phyloP scores from a whole-genome alignment of 2,888 invertebrate genomes.

The Imbricaverruca yamaguchii region DNA sequence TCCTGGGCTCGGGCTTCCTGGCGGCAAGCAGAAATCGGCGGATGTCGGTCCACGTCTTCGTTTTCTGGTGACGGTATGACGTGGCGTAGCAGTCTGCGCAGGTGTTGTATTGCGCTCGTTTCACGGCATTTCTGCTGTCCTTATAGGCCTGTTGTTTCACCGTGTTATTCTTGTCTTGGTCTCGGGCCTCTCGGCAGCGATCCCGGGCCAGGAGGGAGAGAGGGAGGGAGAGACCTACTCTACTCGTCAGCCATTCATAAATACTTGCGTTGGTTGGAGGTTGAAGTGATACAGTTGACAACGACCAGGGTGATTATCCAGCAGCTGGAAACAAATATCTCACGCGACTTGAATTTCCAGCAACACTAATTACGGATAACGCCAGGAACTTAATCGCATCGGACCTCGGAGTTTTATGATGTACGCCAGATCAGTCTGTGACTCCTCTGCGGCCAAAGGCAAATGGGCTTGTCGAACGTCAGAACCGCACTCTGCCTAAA shows the following conservation, averaged over 20 bases:
- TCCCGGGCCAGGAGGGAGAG: too few species aligned
- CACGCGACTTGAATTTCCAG: not conserved
- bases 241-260: not conserved
- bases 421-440: not conserved
- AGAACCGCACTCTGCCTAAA: not conserved
- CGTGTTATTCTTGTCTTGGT: too few species aligned
- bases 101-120: too few species aligned
- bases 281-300: not conserved
- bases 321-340: not conserved
- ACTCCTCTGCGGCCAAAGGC: not conserved
- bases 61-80: too few species aligned
- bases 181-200: too few species aligned
- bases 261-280: not conserved
- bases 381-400: not conserved
- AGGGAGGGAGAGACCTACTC: too few species aligned
- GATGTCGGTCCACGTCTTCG: too few species aligned
- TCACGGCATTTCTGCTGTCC: too few species aligned
- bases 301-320: not conserved
- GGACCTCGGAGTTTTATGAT: not conserved
- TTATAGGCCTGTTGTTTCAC: too few species aligned
- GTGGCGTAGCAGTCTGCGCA: too few species aligned
- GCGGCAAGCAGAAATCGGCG: too few species aligned
- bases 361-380: not conserved
- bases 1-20: too few species aligned
- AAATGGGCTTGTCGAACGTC: not conserved